Base-by-base conservation (phyloP, 2,113 vertebrate species). In the Centropristis striata region DNA sequence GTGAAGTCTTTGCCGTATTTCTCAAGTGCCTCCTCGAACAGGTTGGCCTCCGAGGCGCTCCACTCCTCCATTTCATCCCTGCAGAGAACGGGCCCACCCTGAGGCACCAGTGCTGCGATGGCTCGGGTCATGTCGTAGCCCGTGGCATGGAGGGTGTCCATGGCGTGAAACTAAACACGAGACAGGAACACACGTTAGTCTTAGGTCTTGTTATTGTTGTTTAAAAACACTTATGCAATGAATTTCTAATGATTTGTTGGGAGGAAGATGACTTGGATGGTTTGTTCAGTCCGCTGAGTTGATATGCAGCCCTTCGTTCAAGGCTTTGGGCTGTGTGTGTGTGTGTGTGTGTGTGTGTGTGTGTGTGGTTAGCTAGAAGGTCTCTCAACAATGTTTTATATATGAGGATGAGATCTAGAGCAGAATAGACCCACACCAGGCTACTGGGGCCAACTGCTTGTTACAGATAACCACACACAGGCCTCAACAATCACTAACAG, bases 11-110 rank as follows among this genome's bases (percentile, higher is more conserved):
- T 99, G 86, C 98, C 98, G 0, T 99, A 99, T 88, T 99, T 99
- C 92, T 99, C 98, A 57, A 99, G 93, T 0, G 98, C 98, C 89
- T 99, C 98, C 90, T 99, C 98, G 0, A 99, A 99, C 63, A 99
- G 95, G 92, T 98, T 98, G 90, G 98, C 98, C 94, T 99, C 98
- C 0, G 98, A 98, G 46, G 98, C 97, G 8, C 98, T 99, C 98
- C 98, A 99, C 90, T 99, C 98, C 88, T 99, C 98, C 98, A 99
- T 99, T 78, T 99, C 98, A 25, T 99, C 98, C 79, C 98, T 93
- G 92, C 98, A 99, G 21, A 99, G 96, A 42, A 99, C 97, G 0
- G 98, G 98, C n/a, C 98, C 98, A 0, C 98, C 98, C 95, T 99
- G 98, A 2, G 98, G 98, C 86, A 99, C 98, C 75, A 99, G 96